Percentiles rank a stretch among this genome's conserved stretches.
phyloP scores from a whole-genome alignment of 1,140 invertebrate genomes.

The Drosophila pallidifrons region DNA sequence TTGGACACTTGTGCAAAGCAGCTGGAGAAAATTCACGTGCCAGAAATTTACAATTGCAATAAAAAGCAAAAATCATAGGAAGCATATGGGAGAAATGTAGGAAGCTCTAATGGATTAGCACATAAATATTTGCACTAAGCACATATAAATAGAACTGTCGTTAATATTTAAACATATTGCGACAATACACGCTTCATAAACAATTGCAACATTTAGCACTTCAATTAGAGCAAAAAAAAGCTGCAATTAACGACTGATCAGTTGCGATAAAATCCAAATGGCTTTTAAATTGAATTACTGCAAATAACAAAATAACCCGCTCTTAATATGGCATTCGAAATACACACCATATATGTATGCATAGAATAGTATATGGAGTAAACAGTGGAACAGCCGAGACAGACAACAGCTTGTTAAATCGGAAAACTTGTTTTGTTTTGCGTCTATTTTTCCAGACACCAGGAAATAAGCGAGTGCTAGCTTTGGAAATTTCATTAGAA shows the following conservation, averaged over 20 bases:
- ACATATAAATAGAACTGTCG: background rate
- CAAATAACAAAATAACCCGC: conserved; percentile 16
- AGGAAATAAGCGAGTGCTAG: conserved; percentile 28
- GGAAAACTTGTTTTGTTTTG: conserved; percentile 43
- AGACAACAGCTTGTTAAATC: conserved; percentile 21
- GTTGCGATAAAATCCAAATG: conserved; percentile 52
- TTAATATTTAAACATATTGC: conserved; percentile 11
- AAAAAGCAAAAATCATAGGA: conserved; percentile 8
- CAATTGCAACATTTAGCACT: conserved; percentile 8
- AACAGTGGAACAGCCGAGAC: conserved; percentile 26
- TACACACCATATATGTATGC: background rate
- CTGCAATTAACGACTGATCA: conserved; percentile 30
- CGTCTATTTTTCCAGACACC: conserved; percentile 24
- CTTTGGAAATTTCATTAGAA: conserved; percentile 37
- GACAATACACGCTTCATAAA: conserved; percentile 12
- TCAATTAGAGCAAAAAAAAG: conserved; percentile 33
- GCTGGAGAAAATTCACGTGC: conserved; percentile 24
- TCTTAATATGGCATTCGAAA: conserved; percentile 15
- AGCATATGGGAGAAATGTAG: conserved; percentile 12
- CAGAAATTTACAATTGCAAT: conserved; percentile 24
- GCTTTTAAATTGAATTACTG: conserved; percentile 57
- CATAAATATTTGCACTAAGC: conserved; percentile 17
- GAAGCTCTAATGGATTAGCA: conserved; percentile 16
- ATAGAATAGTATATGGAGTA: conserved; percentile 1
- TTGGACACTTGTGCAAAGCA: conserved; percentile 49